These are phyloP conservation scores for Macrochelys suwanniensis DNA, from an alignment of 2,797 vertebrate genomes.

Conservation along the genomic window DNA sequence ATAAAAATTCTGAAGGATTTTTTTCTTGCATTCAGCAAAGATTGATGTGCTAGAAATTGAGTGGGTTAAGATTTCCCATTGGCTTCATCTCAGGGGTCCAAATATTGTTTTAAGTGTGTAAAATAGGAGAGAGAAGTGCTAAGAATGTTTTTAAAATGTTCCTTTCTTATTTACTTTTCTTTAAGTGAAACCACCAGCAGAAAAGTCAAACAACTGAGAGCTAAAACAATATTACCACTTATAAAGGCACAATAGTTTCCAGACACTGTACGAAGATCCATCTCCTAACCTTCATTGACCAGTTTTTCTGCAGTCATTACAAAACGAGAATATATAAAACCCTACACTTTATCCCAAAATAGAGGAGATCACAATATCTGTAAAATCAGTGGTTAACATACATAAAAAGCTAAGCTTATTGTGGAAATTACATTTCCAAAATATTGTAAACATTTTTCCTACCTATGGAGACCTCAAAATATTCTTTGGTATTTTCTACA, in stretches of 20 bases:
- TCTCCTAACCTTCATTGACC: slow-evolving; percentile 34
- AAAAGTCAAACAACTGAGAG: slow-evolving; percentile 51
- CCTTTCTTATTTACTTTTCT: neutral
- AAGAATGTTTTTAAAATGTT: neutral
- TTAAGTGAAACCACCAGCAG: neutral
- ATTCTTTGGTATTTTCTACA: slow-evolving; percentile 82
- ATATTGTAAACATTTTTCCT: slow-evolving; percentile 79
- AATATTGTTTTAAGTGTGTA: neutral
- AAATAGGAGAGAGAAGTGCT: neutral
- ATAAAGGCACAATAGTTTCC: slow-evolving; percentile 65
- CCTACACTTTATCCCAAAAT: slow-evolving; percentile 31
- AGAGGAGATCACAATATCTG: slow-evolving; percentile 47
- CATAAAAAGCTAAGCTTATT: slow-evolving; percentile 39
- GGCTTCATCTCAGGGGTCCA: slow-evolving; percentile 5
- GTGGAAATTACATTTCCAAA: slow-evolving; percentile 65
- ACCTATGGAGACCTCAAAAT: slow-evolving; percentile 50
- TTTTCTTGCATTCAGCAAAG: slow-evolving; percentile 10
- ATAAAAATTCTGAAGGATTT: neutral
- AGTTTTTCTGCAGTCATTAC: slow-evolving; percentile 58
- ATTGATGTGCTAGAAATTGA: slow-evolving; percentile 22
- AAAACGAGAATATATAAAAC: slow-evolving; percentile 56
- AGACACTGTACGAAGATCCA: slow-evolving; percentile 41
- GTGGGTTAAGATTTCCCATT: neutral
- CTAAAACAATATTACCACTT: slow-evolving; percentile 59
- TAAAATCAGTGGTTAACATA: slow-evolving; percentile 50